These are phyloP conservation scores for Nomada ruficornis DNA, from an alignment of 2,888 invertebrate species.

Conservation along the genomic window DNA sequence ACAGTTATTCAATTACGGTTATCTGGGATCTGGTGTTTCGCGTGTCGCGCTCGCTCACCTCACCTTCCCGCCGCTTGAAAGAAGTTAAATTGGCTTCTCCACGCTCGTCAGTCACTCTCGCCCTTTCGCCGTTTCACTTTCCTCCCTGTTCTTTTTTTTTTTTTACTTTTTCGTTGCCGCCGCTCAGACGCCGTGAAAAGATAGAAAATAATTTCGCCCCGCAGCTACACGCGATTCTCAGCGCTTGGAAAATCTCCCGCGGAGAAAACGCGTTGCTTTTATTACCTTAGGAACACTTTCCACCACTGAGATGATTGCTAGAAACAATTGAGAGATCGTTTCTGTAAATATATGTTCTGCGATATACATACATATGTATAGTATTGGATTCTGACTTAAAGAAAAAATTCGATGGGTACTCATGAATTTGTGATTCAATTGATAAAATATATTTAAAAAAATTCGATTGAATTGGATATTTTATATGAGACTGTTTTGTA, in stretches of 20 bases:
- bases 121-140: conserved; percentile 63
- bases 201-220: conserved; percentile 64
- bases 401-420: background rate
- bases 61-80: conserved; percentile 60
- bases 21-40: conserved; percentile 62
- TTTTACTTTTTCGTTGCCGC: conserved; percentile 12
- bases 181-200: conserved; percentile 51
- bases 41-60: conserved; percentile 40
- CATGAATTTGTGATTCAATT: background rate
- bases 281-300: background rate
- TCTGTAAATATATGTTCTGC: background rate
- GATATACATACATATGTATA: background rate
- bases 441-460: background rate
- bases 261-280: conserved; percentile 4
- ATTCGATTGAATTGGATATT: no score
- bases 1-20: conserved; percentile 72
- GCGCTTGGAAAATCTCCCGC: conserved; percentile 24
- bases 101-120: conserved; percentile 68
- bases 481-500: no score
- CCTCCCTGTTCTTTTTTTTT: conserved; percentile 22
- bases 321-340: conserved; percentile 11
- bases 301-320: background rate
- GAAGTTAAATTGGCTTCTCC: conserved; percentile 73
- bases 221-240: conserved; percentile 15
- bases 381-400: background rate